A percentile compares a stretch with the other conserved stretches of the same genome.
phyloP scores from a whole-genome alignment of 1,140 invertebrate species.

The Luehdorfia chinensis region DNA sequence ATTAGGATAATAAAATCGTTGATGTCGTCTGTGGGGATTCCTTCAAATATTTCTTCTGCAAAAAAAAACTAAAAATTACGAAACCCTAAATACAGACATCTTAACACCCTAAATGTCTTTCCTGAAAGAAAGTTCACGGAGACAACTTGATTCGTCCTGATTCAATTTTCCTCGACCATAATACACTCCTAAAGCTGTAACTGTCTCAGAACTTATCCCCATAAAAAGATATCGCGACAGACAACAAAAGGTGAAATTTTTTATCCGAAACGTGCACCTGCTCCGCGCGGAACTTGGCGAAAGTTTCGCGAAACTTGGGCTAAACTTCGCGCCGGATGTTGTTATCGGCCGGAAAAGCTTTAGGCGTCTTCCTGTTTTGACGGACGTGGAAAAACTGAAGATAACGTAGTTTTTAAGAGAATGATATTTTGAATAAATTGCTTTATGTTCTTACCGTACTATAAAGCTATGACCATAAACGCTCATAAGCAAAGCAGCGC shows the following conservation, averaged over 20 bases:
- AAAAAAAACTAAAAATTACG: no score
- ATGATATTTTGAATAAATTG: conserved; percentile 1
- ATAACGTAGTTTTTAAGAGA: conserved; percentile 13
- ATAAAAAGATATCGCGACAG: conserved; percentile 41
- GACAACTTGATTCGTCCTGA: conserved; percentile 1
- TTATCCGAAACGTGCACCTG: conserved; percentile 51
- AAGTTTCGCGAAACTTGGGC: conserved; percentile 42
- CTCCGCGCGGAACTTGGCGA: conserved; percentile 35
- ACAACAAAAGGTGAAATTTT: conserved; percentile 52
- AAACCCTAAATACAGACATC: no score
- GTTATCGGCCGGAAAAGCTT: conserved; percentile 47
- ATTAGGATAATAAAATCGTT: no score
- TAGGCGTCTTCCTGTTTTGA: conserved; percentile 16
- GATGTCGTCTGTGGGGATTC: no score
- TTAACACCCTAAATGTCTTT: no score
- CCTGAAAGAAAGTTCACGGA: neutral
- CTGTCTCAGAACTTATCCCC: conserved; percentile 29
- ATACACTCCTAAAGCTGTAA: conserved; percentile 18
- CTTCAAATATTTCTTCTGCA: no score
- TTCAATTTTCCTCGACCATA: conserved; percentile 10
- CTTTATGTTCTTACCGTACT: conserved; percentile 1
- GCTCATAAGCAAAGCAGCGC: no score
- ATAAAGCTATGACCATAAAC: neutral
- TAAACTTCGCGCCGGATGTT: conserved; percentile 48
- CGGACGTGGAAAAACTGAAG: conserved; percentile 11